These are phyloP conservation scores for Octomys mimax DNA, from an alignment of 2,797 vertebrate genomes.

Conservation along the genomic window DNA sequence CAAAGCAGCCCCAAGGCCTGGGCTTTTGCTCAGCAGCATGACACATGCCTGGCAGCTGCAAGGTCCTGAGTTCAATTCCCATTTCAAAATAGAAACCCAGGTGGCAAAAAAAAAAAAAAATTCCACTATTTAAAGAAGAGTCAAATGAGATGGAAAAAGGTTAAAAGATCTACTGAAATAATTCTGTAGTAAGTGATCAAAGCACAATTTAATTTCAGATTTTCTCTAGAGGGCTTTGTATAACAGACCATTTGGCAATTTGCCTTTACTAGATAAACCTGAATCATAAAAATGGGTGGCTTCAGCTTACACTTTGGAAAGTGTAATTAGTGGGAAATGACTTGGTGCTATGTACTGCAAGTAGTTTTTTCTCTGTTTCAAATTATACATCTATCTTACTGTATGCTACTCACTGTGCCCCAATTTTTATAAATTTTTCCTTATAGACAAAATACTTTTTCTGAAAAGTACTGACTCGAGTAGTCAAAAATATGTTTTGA, in stretches of 20 bases:
- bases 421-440: not conserved
- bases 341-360: not conserved
- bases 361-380: not conserved
- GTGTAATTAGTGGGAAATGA: not conserved
- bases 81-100: no score
- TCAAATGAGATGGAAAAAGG: constrained; percentile 10
- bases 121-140: not conserved
- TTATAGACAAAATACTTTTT: constrained; percentile 21
- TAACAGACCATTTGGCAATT: not conserved
- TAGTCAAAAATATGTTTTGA: not conserved
- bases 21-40: no score
- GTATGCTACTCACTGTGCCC: not conserved
- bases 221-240: not conserved
- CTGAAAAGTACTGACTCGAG: constrained; percentile 9
- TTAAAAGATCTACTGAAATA: not conserved
- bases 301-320: not conserved
- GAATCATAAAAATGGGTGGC: not conserved
- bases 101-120: not conserved
- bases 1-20: not conserved
- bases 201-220: constrained; percentile 6
- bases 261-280: not conserved
- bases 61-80: no score
- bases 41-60: no score
- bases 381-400: not conserved
- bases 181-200: not conserved